Base-by-base conservation (phyloP, 2,888 invertebrate genomes). In the Timandra comae region DNA sequence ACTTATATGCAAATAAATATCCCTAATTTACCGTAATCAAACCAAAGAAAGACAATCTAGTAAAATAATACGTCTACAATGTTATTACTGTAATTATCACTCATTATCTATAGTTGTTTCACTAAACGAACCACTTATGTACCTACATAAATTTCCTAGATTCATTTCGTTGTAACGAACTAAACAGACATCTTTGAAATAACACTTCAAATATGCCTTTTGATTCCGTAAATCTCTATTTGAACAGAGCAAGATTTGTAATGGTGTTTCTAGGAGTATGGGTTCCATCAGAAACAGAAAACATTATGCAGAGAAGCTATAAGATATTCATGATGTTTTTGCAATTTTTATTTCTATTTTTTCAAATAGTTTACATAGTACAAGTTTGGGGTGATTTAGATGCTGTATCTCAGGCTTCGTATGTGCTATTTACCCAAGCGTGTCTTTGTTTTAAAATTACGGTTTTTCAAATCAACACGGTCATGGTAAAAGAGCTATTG, bases 351-450 rank as follows among this genome's bases (percentile, higher is more conserved):
- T 82, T 84, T 50, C 42, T 82, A 11, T 30, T 74, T 12, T 82
- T 81, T 37, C 81, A 84, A 65, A 50, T 63, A 0, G 61, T 81
- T 38, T 78, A 73, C 38, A 77, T 81, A 8, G 26, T 67, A 3
- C 65, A 74, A 49, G 77, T 79, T 1, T 79, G 77, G 76, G 81
- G 82, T 1, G 76, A 82, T 22, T 50, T 81, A 23, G 81, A 75
- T 13, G 79, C 77, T 1, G 71, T 82, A 0, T 79, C 73, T 0
- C 73, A 82, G 34, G 75, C 81, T 0, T 78, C 68, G 0, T 78
- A 81, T 22, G 30, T 85, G 29, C 45, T 79, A 2, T 81, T 84
- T 41, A 82, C 84, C 0, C 79, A 84, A 38, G 80, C 84, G 1
- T 76, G 77, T 38, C 63, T 84, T 6, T 84, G 84, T 43, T 70